Base-by-base conservation (phyloP, 2,888 invertebrate genomes). In the Clanis bilineata region DNA sequence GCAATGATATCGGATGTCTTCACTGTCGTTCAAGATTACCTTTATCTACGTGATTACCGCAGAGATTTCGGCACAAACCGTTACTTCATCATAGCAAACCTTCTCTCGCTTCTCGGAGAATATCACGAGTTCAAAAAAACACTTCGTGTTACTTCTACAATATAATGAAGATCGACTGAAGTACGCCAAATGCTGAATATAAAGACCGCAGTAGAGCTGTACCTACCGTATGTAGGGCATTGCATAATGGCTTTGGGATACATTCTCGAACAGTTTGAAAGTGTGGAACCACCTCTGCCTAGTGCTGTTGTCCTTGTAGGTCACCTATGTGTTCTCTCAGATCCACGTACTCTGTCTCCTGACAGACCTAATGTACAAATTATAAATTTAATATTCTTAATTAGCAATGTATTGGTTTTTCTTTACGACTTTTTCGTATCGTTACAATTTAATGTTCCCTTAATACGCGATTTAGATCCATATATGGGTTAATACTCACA, bases 221-320 rank as follows among this genome's bases (percentile, higher is more conserved):
- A 81, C 66, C 66, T 87, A 60, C 84, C 89, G 21, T 83, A 82
- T 64, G 51, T 84, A 21, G 90, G 90, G 39, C 87, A 90, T 60
- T 63, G 70, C 36, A 56, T 90, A 38, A 88, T 90, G 89, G 82
- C 81, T 1, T 1, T 85, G 18, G 91, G 90, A n/a, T 90, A 88
- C 67, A 56, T 82, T n/a, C 60, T 88, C 36, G 87, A 90, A 65
- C 86, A 87, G 57, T 68, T 86, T 7, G 77, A 79, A 15, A 67
- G 64, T 59, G 59, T 82, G 0, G 67, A 71, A 1, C 80, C 88
- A 4, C 89, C 89, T 1, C n/a, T 85, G 1, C 83, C 90, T 1
- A 90, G 89, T 60, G 86, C 79, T 1, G 62, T 90, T 18, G 86
- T 90, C 3, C 70, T 90, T 25, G 32, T 87, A 1, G 90, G 90